Evolutionary conservation across 1,140 invertebrate genomes (phyloP).

Genomic region (Atta texana): DNA sequence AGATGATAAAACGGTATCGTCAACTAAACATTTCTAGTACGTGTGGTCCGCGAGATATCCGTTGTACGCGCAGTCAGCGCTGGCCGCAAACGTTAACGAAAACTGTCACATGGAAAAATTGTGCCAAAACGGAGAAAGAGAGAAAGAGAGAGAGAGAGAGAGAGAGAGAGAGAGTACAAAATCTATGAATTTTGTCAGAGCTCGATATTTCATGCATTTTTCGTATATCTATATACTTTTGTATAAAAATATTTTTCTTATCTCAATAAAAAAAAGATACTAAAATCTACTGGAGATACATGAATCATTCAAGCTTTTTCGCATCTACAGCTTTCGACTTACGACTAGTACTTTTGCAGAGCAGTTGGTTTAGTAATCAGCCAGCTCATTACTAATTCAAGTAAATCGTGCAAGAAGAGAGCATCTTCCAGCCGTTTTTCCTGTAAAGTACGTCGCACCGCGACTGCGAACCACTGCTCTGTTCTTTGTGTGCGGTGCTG

Average conservation of each 20-base stretch:
- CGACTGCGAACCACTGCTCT: slow-evolving; percentile 45
- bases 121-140: neutral
- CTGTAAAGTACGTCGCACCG: neutral
- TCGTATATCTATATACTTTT: neutral
- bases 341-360: neutral
- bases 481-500: slow-evolving; percentile 30
- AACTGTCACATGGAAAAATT: neutral
- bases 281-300: neutral
- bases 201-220: neutral
- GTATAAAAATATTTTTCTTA: neutral
- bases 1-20: slow-evolving; percentile 58
- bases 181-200: neutral
- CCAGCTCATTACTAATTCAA: neutral
- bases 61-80: neutral
- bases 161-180: neutral
- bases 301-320: neutral
- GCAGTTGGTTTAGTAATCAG: neutral
- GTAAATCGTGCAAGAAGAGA: neutral
- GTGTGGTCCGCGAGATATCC: slow-evolving; percentile 31
- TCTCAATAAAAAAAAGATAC: neutral
- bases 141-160: neutral
- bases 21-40: slow-evolving; percentile 38
- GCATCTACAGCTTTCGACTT: neutral
- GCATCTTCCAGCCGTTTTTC: neutral
- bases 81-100: neutral